Conservation (phyloP, 1,140 invertebrate genomes). For the Sipha flava region DNA sequence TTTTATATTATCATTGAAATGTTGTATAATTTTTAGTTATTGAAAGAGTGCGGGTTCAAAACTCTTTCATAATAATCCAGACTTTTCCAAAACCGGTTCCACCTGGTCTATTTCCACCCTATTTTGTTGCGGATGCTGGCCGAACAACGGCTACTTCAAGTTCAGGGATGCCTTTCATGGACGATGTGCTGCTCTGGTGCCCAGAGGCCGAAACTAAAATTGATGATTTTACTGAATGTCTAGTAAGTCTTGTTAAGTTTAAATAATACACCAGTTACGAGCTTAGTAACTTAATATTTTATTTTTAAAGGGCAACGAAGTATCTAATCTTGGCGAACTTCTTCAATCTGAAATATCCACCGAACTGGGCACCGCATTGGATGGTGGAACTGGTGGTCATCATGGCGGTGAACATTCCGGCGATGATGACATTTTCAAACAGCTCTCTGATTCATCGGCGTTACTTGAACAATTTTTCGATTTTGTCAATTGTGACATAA, state of each 20-base stretch:
- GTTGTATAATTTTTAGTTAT: neutral
- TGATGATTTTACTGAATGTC: constrained; percentile 77
- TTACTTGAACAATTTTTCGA: constrained; percentile 49
- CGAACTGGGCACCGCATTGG: constrained; percentile 49
- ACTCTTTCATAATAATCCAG: constrained; percentile 30
- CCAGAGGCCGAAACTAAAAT: constrained; percentile 74
- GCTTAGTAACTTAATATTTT: constrained; percentile 15
- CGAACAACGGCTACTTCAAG: constrained; percentile 36
- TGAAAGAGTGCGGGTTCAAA: neutral
- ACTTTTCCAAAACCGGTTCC: constrained; percentile 36
- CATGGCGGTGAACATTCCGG: neutral
- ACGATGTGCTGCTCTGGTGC: constrained; percentile 85
- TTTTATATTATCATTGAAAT: neutral
- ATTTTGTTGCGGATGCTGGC: constrained; percentile 41
- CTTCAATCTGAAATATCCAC: constrained; percentile 59
- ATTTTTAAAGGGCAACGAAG: constrained; percentile 44
- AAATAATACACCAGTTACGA: neutral
- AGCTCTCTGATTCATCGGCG: constrained; percentile 58
- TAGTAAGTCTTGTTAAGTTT: constrained; percentile 51
- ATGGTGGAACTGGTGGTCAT: constrained; percentile 37
- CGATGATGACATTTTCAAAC: constrained; percentile 62
- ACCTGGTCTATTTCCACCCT: constrained; percentile 40
- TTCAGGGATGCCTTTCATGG: constrained; percentile 81
- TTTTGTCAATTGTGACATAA: constrained; percentile 42
- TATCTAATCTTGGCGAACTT: constrained; percentile 49